Evolutionary conservation across 2,797 vertebrate species (phyloP), one percentile per base, ranked within the genome.

Genomic region (Halcyon badia): DNA sequence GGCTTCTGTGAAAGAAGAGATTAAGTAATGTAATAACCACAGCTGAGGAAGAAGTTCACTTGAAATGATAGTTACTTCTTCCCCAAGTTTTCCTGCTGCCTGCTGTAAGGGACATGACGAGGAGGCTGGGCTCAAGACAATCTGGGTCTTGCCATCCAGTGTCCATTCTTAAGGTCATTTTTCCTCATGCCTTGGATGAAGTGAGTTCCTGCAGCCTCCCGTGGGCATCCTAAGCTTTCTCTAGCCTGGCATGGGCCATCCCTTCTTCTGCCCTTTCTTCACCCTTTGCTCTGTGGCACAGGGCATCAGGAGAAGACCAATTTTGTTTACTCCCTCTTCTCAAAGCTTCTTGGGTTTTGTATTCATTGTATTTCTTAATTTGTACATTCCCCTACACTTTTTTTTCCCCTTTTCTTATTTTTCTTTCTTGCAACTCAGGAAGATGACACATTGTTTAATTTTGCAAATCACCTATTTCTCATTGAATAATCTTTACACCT

Each of bases 51-150:
- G 65, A 61, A 48, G 19, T 8, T 73, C 1, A 1, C 57, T 91
- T 85, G 37, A 80, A 90, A 44, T 42, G 5, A 8, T 61, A 21
- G 11, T 28, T 75, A 28, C 17, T 58, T 90, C 41, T 90, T 87
- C 30, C 49, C 7, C 26, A 11, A 44, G 10, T 86, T 89, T 44
- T 82, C 28, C 24, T 81, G 72, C 37, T 72, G 14, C 24, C 46
- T 0, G 0, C 9, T 61, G 5, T 48, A 35, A 65, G 37, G 9
- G 15, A 25, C 5, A 1, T 35, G 30, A 39, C 1, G 13, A 37
- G 11, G 28, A 83, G 41, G 11, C 12, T 58, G 54, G 7, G 11
- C 5, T 91, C 17, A 37, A 82, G 12, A 24, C 4, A 4, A 24
- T n/a, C 8, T 71, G 26, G 5, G 11, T 84, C 28, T 49, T 14